Evolutionary conservation across 2,113 vertebrate genomes (phyloP).

Genomic region (Percopsis transmontana): DNA sequence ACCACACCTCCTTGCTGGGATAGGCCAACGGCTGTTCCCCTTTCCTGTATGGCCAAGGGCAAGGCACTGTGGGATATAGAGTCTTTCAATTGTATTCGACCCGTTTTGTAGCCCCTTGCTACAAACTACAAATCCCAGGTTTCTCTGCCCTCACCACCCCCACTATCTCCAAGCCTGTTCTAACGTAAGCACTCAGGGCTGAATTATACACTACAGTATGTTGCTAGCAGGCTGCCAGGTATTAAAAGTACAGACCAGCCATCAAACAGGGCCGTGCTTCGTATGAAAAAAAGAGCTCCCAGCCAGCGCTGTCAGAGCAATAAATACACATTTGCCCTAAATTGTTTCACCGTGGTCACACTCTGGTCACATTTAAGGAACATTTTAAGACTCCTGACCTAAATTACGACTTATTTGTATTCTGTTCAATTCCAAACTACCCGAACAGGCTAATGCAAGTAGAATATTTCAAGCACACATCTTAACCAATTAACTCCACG

Average conservation of each 20-base stretch:
- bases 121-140: constrained; percentile 82
- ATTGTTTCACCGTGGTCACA: constrained; percentile 31
- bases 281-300: constrained; percentile 32
- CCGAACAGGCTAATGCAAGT: constrained; percentile 38
- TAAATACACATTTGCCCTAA: constrained; percentile 23
- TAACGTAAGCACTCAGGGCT: constrained; percentile 85
- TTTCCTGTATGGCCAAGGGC: constrained; percentile 79
- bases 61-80: constrained; percentile 79
- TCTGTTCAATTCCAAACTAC: constrained; percentile 29
- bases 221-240: constrained; percentile 83
- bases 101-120: constrained; percentile 49
- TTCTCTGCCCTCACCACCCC: constrained; percentile 61
- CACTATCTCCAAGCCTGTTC: constrained; percentile 74
- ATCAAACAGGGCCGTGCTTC: constrained; percentile 67
- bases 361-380: constrained; percentile 55
- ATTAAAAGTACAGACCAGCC: constrained; percentile 81
- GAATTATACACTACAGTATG: constrained; percentile 83
- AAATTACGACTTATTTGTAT: constrained; percentile 65
- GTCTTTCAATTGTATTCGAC: constrained; percentile 65
- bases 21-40: constrained; percentile 74
- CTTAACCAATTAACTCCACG: constrained; percentile 31
- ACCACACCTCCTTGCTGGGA: constrained; percentile 81
- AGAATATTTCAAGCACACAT: constrained; percentile 42
- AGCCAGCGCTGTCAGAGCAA: constrained; percentile 38
- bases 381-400: constrained; percentile 69